Percentiles rank a stretch among this genome's conserved stretches.
Conservation (phyloP, 2,888 invertebrate genomes). For the Hirudinaria manillensis region DNA sequence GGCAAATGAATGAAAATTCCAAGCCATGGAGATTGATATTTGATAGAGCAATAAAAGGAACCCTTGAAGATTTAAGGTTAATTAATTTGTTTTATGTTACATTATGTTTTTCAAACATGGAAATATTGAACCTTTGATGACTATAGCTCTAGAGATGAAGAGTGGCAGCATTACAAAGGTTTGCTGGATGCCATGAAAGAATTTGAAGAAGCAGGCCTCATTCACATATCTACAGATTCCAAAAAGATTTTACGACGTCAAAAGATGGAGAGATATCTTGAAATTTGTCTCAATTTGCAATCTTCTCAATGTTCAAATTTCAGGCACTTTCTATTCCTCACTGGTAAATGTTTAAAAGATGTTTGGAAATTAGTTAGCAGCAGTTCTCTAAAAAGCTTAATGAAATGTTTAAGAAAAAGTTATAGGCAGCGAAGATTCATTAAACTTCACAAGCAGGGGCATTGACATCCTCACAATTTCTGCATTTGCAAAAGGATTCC, state of each 20-base stretch:
- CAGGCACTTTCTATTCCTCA: constrained; percentile 31
- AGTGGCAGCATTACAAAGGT: not conserved
- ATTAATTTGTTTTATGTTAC: not conserved
- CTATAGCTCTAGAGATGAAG: not conserved
- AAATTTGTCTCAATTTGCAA: constrained; percentile 12
- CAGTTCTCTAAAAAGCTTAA: not conserved
- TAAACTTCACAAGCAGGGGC: constrained; percentile 15
- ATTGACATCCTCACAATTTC: constrained; percentile 28
- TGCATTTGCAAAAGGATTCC: constrained; percentile 25
- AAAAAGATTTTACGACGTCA: not conserved
- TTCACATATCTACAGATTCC: not conserved
- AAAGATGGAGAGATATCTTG: constrained; percentile 22
- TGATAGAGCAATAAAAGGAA: not conserved
- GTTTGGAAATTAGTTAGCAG: not conserved
- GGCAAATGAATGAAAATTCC: constrained; percentile 26
- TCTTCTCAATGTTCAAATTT: not conserved
- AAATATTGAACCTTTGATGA: not conserved
- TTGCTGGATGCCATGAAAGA: not conserved
- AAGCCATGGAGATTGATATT: constrained; percentile 35
- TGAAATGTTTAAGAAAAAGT: constrained; percentile 1
- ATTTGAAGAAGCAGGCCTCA: not conserved
- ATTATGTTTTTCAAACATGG: not conserved
- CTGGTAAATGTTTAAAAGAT: constrained; percentile 14
- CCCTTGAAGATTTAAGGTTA: not conserved
- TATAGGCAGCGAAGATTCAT: not conserved